Conservation (phyloP, 2,797 vertebrate genomes). For the Alca torda region DNA sequence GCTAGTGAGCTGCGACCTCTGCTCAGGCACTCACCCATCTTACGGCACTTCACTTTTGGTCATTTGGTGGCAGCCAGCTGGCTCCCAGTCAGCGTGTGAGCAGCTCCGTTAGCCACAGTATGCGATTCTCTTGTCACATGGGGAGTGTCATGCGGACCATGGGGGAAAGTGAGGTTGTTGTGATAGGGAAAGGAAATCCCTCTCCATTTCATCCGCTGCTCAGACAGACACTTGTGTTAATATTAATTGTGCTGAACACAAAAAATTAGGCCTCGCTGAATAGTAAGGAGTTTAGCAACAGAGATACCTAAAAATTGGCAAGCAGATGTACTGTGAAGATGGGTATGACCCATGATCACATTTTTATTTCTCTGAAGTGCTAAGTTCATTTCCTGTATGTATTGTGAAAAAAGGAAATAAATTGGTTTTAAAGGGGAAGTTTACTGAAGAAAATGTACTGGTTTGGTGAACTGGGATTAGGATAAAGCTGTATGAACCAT, state of each 20-base stretch:
- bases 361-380: neutral
- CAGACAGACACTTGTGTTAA: neutral
- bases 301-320: neutral
- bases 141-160: rapidly evolving
- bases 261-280: neutral
- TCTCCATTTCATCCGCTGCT: neutral
- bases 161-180: neutral
- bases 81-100: neutral
- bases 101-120: neutral
- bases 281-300: neutral
- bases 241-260: neutral
- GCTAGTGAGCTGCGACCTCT: neutral
- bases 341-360: neutral
- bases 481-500: neutral
- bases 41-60: neutral
- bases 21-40: neutral
- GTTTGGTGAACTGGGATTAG: neutral
- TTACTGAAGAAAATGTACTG: neutral
- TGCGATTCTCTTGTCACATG: rapidly evolving
- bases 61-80: neutral
- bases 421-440: neutral
- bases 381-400: neutral
- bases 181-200: neutral
- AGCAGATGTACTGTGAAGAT: neutral
- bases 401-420: neutral